Conservation (phyloP, 2,888 invertebrate genomes). For the Cecidostiba fungosa region DNA sequence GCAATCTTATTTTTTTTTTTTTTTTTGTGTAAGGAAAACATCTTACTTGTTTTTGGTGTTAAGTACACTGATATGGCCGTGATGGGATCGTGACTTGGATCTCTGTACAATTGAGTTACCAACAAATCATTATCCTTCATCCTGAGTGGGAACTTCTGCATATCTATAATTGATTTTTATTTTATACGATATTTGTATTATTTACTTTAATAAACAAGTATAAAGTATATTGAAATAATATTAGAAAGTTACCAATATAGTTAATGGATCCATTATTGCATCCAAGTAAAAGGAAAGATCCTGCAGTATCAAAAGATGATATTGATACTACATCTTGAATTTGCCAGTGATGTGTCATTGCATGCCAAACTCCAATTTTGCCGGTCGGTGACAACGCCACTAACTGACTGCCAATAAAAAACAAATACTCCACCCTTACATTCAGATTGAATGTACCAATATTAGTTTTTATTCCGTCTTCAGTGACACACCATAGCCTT, state of each 20-base stretch:
- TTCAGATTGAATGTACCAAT: slow-evolving; percentile 93
- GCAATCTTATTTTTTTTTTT: slow-evolving; percentile 28
- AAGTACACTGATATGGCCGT: slow-evolving; percentile 99
- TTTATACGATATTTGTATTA: no score
- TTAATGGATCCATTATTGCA: slow-evolving; percentile 98
- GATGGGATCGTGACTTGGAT: slow-evolving; percentile 96
- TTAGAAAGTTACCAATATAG: slow-evolving; percentile 90
- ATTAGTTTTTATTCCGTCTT: slow-evolving; percentile 88
- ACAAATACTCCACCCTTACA: slow-evolving; percentile 96
- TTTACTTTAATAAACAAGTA: not conserved
- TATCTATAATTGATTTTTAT: slow-evolving; percentile 85
- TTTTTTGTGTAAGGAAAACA: slow-evolving; percentile 67
- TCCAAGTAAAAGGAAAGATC: slow-evolving; percentile 96
- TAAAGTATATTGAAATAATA: slow-evolving; percentile 14
- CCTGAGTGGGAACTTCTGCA: slow-evolving; percentile 99
- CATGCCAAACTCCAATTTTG: slow-evolving; percentile 99
- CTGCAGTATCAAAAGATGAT: slow-evolving; percentile 97
- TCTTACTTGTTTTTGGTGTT: slow-evolving; percentile 98
- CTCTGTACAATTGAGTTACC: slow-evolving; percentile 97
- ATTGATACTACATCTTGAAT: slow-evolving; percentile 97
- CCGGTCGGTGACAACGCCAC: slow-evolving; percentile 96
- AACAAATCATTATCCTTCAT: slow-evolving; percentile 99
- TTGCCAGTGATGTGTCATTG: slow-evolving; percentile 99
- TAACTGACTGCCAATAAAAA: slow-evolving; percentile 98
- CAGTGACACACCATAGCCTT: slow-evolving; percentile 89